These are phyloP conservation scores for Lepidochitona cinerea DNA, from an alignment of 2,888 invertebrate species.

Conservation along the genomic window DNA sequence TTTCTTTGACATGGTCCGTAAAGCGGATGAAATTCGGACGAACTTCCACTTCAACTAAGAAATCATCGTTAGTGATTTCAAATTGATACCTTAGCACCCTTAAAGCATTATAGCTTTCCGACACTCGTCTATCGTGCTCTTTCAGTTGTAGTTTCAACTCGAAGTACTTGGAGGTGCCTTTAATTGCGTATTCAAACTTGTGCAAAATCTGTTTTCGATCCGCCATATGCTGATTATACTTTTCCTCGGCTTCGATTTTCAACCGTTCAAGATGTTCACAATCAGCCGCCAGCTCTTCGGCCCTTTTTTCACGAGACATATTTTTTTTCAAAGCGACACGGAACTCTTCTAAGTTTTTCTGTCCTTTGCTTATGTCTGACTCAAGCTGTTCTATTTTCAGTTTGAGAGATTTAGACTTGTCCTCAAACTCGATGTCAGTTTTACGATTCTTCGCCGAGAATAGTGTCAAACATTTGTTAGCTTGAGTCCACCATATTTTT, in stretches of 20 bases:
- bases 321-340: conserved; percentile 34
- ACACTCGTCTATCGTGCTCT: conserved; percentile 36
- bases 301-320: conserved; percentile 34
- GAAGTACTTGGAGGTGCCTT: conserved; percentile 21
- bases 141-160: conserved; percentile 31
- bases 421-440: conserved; percentile 3
- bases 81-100: conserved; percentile 54
- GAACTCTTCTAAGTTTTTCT: conserved; percentile 31
- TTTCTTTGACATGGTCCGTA: conserved; percentile 43
- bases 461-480: conserved; percentile 23
- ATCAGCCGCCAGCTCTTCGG: conserved; percentile 33
- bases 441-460: neutral
- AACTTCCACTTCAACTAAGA: conserved; percentile 52
- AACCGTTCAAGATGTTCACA: conserved; percentile 29
- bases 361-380: conserved; percentile 35
- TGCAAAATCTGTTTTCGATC: conserved; percentile 20
- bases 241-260: conserved; percentile 29
- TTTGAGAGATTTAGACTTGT: conserved; percentile 30
- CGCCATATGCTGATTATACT: conserved; percentile 14
- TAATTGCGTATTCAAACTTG: conserved; percentile 14
- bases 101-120: conserved; percentile 41
- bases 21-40: conserved; percentile 60
- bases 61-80: conserved; percentile 52
- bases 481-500: conserved; percentile 55
- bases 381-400: conserved; percentile 30